These are phyloP conservation scores for Drosophila rellima DNA, from an alignment of 2,888 invertebrate genomes.

Conservation along the genomic window DNA sequence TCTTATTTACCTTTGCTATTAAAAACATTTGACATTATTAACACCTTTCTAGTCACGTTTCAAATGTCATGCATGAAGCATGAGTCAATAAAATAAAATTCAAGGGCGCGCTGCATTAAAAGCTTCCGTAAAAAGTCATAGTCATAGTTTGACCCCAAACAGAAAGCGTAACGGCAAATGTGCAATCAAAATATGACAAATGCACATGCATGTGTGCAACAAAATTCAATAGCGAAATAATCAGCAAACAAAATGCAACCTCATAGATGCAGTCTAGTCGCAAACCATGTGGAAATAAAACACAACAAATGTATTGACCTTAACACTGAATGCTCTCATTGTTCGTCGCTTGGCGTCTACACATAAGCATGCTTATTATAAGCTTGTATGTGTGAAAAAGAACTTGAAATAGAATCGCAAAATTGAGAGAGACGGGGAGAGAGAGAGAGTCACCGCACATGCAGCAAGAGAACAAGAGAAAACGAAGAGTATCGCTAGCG, in stretches of 20 bases:
- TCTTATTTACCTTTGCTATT: neutral
- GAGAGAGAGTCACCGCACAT: slow-evolving; percentile 20
- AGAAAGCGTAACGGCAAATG: slow-evolving; percentile 29
- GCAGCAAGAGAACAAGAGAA: slow-evolving; percentile 29
- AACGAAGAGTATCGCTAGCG: slow-evolving; percentile 39
- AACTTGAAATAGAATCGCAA: slow-evolving; percentile 53
- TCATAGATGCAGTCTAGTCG: slow-evolving; percentile 45
- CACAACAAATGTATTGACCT: slow-evolving; percentile 77
- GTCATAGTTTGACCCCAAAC: slow-evolving; percentile 52
- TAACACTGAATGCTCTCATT: slow-evolving; percentile 80
- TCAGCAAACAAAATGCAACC: slow-evolving; percentile 66
- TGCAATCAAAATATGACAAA: slow-evolving; percentile 37
- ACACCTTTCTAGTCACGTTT: slow-evolving; percentile 26
- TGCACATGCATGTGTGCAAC: slow-evolving; percentile 8
- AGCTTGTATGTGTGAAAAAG: slow-evolving; percentile 14
- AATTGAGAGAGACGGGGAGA: slow-evolving; percentile 22
- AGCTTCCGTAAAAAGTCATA: slow-evolving; percentile 65
- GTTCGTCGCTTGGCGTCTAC: slow-evolving; percentile 36
- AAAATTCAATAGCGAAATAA: slow-evolving; percentile 69
- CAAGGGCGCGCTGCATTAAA: slow-evolving; percentile 20
- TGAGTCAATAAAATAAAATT: slow-evolving; percentile 29
- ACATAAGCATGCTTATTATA: slow-evolving; percentile 25
- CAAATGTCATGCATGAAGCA: slow-evolving; percentile 20
- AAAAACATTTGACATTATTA: slow-evolving; percentile 6
- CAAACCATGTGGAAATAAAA: slow-evolving; percentile 39